These are phyloP conservation scores for Trypoxylus dichotomus DNA, from an alignment of 1,140 invertebrate species.

Conservation along the genomic window DNA sequence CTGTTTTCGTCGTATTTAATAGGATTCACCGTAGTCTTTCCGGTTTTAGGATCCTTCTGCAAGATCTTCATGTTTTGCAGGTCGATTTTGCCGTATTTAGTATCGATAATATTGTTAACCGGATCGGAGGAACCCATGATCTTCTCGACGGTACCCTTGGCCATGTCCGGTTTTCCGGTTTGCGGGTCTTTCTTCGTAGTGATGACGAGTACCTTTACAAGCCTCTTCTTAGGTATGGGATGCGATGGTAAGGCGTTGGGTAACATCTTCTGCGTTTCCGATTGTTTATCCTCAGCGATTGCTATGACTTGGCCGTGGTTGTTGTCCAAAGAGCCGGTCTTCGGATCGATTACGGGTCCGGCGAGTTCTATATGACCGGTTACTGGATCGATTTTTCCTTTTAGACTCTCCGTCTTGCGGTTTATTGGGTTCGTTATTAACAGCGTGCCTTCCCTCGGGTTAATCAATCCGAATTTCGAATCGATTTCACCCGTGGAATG, in stretches of 20 bases:
- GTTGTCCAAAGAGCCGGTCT: slow-evolving; percentile 48
- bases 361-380: slow-evolving; percentile 69
- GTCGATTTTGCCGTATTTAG: slow-evolving; percentile 63
- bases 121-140: slow-evolving; percentile 60
- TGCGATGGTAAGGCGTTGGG: slow-evolving; percentile 59
- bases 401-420: slow-evolving; percentile 57
- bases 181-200: slow-evolving; percentile 62
- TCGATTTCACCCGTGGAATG: slow-evolving; percentile 60
- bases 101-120: slow-evolving; percentile 60
- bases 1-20: slow-evolving; percentile 63
- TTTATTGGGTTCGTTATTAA: slow-evolving; percentile 56
- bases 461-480: slow-evolving; percentile 61
- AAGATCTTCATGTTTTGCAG: slow-evolving; percentile 59
- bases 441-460: slow-evolving; percentile 59
- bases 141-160: slow-evolving; percentile 60
- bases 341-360: slow-evolving; percentile 56
- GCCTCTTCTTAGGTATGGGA: slow-evolving; percentile 50
- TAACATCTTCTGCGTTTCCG: slow-evolving; percentile 60
- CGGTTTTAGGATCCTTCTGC: slow-evolving; percentile 58
- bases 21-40: slow-evolving; percentile 61
- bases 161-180: slow-evolving; percentile 58
- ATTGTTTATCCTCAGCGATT: slow-evolving; percentile 51
- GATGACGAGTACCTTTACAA: slow-evolving; percentile 57
- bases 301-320: slow-evolving; percentile 48
- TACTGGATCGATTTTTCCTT: slow-evolving; percentile 60